A percentile compares a stretch with the other conserved stretches of the same genome.
Conservation (phyloP, 2,888 invertebrate species). For the Melanostoma mellinum region DNA sequence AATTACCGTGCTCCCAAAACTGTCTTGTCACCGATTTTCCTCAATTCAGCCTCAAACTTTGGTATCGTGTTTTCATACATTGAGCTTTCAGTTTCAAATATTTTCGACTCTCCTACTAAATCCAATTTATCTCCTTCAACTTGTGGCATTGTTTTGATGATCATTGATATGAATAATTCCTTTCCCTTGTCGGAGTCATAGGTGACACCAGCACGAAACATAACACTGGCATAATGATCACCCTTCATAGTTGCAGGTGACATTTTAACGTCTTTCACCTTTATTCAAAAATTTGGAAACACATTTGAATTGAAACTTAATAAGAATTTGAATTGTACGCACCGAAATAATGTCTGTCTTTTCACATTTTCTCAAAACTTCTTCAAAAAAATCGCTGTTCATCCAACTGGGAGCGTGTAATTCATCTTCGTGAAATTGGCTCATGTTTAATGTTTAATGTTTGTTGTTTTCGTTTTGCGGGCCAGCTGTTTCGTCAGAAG, state of each 20-base stretch:
- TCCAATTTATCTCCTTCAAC: constrained; percentile 75
- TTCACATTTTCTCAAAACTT: constrained; percentile 63
- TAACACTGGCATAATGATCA: constrained; percentile 74
- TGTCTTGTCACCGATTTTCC: constrained; percentile 71
- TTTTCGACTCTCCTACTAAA: constrained; percentile 64
- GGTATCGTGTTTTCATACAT: constrained; percentile 77
- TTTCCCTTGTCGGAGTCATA: background rate
- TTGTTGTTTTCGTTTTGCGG: background rate
- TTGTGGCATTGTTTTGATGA: constrained; percentile 77
- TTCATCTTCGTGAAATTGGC: constrained; percentile 57
- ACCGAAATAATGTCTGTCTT: constrained; percentile 58
- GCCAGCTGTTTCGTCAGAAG: background rate
- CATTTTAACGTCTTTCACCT: constrained; percentile 20
- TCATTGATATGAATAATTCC: constrained; percentile 50
- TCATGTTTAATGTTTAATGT: background rate
- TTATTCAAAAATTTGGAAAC: background rate
- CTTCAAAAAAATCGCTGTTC: constrained; percentile 64
- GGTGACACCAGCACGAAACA: constrained; percentile 71
- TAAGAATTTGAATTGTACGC: background rate
- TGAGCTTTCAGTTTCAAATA: constrained; percentile 76
- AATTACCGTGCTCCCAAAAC: constrained; percentile 69
- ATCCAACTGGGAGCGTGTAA: constrained; percentile 71
- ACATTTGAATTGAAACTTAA: too few relatives aligned
- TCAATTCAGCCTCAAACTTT: constrained; percentile 74
- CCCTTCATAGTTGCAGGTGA: constrained; percentile 70